phyloP scores from a whole-genome alignment of 2,113 vertebrate genomes.

The Gallinago media region DNA sequence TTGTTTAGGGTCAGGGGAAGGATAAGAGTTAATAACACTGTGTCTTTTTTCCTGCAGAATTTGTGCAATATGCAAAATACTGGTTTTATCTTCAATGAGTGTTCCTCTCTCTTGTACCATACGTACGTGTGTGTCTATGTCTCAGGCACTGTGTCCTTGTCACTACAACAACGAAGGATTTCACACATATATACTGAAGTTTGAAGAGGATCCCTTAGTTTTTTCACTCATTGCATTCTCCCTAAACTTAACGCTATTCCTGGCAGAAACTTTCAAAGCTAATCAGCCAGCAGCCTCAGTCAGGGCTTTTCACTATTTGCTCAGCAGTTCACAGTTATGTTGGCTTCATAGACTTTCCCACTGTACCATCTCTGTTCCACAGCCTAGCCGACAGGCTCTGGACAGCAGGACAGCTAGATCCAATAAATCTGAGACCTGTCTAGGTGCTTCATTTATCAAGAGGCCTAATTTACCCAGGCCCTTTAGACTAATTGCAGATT shows the following conservation, averaged over 20 bases:
- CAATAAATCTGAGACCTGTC: constrained; percentile 92
- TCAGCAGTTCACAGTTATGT: constrained; percentile 29
- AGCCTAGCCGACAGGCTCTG: constrained; percentile 72
- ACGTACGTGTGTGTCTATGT: not conserved
- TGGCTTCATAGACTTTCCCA: constrained; percentile 51
- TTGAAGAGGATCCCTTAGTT: not conserved
- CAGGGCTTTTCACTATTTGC: constrained; percentile 32
- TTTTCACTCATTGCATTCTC: not conserved
- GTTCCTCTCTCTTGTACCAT: too few relatives aligned
- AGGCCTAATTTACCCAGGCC: constrained; percentile 98
- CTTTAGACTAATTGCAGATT: constrained; percentile 99
- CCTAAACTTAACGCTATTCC: constrained; percentile 24
- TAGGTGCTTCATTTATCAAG: constrained; percentile 97
- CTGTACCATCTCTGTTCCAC: constrained; percentile 47
- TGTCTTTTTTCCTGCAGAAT: not conserved
- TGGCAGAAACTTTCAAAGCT: constrained; percentile 59
- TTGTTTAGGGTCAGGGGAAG: not conserved
- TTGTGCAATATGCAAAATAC: not conserved
- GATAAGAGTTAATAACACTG: not conserved
- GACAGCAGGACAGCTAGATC: constrained; percentile 82
- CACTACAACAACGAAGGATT: not conserved
- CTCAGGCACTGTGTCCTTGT: not conserved
- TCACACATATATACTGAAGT: not conserved
- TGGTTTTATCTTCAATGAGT: not conserved
- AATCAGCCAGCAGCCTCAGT: constrained; percentile 20